These are phyloP conservation scores for Condylura cristata DNA, from an alignment of 2,113 vertebrate genomes.

Conservation along the genomic window DNA sequence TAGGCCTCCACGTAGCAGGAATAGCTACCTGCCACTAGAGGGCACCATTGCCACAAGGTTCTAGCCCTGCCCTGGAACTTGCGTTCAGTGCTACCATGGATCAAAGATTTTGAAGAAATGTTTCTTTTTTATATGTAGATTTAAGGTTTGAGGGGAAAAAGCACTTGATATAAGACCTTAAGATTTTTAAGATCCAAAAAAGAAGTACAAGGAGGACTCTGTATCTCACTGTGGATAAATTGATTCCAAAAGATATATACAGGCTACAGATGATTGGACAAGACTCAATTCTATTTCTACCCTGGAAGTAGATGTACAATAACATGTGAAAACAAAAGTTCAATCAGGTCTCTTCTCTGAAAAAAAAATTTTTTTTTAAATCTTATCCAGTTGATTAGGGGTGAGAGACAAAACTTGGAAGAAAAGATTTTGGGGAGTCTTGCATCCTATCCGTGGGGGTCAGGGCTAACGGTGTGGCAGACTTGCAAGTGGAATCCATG, in stretches of 20 bases:
- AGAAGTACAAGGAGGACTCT: background rate
- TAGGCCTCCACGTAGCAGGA: background rate
- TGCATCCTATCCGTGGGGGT: background rate
- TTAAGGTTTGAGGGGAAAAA: background rate
- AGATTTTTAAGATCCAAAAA: background rate
- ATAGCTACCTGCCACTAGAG: background rate
- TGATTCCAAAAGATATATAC: background rate
- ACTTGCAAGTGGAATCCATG: background rate
- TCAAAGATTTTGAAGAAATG: background rate
- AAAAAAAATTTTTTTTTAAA: background rate
- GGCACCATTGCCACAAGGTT: slow-evolving; percentile 39
- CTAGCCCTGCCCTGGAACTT: accelerated
- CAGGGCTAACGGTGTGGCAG: background rate
- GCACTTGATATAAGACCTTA: background rate
- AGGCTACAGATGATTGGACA: background rate
- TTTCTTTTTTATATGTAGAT: background rate
- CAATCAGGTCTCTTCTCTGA: background rate
- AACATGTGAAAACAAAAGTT: background rate
- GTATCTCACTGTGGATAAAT: background rate
- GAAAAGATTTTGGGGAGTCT: background rate
- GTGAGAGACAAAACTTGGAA: background rate
- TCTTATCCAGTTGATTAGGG: background rate
- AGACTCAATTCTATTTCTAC: background rate
- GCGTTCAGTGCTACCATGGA: accelerated
- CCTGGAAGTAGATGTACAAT: background rate